Conservation (phyloP, 2,888 invertebrate species). For the Acanthosepion lycidas region DNA sequence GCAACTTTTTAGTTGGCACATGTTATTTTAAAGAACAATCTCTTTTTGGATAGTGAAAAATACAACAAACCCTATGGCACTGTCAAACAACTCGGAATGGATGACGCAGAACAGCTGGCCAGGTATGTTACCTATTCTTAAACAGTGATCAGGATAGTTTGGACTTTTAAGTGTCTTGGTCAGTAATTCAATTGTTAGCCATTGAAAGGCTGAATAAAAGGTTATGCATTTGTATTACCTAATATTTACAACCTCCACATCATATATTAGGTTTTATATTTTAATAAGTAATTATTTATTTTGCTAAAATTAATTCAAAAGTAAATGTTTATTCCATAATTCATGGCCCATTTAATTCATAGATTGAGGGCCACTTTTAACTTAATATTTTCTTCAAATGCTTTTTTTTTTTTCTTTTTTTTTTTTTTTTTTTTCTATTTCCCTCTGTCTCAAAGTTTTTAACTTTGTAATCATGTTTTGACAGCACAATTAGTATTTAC, state of each 20-base stretch:
- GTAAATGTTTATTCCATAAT: too few species aligned
- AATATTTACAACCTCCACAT: background rate
- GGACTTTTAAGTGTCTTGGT: background rate
- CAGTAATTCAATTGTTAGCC: background rate
- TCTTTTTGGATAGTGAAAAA: slow-evolving; percentile 33
- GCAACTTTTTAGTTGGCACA: background rate
- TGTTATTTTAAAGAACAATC: slow-evolving; percentile 33
- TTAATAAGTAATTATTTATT: too few species aligned
- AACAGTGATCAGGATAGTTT: background rate
- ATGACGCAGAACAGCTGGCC: slow-evolving; percentile 33
- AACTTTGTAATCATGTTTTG: too few species aligned
- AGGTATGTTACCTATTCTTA: slow-evolving; percentile 39
- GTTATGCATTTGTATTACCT: background rate
- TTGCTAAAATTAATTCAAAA: too few species aligned
- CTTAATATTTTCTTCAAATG: too few species aligned
- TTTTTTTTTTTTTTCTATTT: too few species aligned
- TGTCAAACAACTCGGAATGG: slow-evolving; percentile 33
- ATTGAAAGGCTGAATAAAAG: background rate
- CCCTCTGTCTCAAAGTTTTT: too few species aligned
- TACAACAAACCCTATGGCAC: slow-evolving; percentile 22
- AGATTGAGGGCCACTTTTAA: too few species aligned
- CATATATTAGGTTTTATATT: background rate
- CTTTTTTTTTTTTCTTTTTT: too few species aligned
- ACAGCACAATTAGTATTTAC: too few species aligned
- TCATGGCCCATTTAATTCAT: too few species aligned